Base-by-base conservation (phyloP, 2,888 invertebrate species). In the Cantharis nigra region DNA sequence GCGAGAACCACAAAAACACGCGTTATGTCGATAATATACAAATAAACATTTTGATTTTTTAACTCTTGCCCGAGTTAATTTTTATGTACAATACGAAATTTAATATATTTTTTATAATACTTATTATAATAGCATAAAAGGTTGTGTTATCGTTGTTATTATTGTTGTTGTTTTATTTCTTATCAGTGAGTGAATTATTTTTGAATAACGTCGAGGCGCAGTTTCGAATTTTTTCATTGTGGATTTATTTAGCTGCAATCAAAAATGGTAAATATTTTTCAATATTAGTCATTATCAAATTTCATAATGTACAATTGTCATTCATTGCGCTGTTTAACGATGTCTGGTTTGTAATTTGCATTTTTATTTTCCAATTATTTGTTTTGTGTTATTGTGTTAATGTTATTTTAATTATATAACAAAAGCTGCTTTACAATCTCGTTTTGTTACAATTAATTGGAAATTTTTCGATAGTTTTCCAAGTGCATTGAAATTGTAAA, bases 1-100 rank as follows among this genome's bases (percentile, higher is more conserved):
- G 65, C 65, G 64, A 70, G 77, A 65, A 77, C 62, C 67, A 65
- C 20, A 64, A 74, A 69, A 74, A 74, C 77, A 77, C 77, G 77
- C 77, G 77, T 74, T 33, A n/a, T 67, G 26, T 67, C 65, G 65
- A 20, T 67, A 26, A 67, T 9, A 67, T 49, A 49, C 49, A 49
- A 49, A n/a, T 49, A 49, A 49, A 49, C 49, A 49, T 49, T 49
- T 49, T 49, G n/a, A 49, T 49, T 49, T 49, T 49, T 49, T 49
- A 49, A 49, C 49, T n/a, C 2, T 0, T 7, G 9, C 7, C n/a
- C 7, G 5, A 49, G n/a, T 49, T 49, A 2, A n/a, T 49, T 49
- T 49, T 9, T n/a, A 49, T 49, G n/a, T 7, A 49, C 49, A n/a
- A n/a, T n/a, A n/a, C 49, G n/a, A n/a, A n/a, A 49, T 49, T 49